Base-by-base conservation (phyloP, 2,888 invertebrate genomes). In the Dasypogon diadema region DNA sequence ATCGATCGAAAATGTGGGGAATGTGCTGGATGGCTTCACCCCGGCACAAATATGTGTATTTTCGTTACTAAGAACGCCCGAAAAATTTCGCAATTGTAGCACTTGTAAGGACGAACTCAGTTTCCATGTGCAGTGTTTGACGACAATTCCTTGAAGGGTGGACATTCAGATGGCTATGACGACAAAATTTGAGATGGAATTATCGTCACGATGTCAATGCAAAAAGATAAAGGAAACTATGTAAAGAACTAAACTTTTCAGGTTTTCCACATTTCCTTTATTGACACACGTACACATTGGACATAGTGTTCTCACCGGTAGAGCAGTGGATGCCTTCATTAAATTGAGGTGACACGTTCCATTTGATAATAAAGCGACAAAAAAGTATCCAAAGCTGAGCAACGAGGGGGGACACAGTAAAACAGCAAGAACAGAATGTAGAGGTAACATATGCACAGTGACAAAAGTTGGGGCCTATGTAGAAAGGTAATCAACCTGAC, bases 401-500 rank as follows among this genome's bases (percentile, higher is more conserved):
- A 8, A 30, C 3, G 30, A 30, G 8, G 4, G 30, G 8, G 30
- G 4, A 8, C 30, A 8, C 30, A 42, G n/a, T n/a, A 42, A 42
- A 26, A 24, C 21, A n/a, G n/a, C 10, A 5, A 26, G 24, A 24
- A 37, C 14, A 8, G 30, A 22, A 21, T 18, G n/a, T 26, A 58
- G 30, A 58, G 10, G 16, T 18, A 10, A 34, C 34, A 30, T 6
- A 30, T 6, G 10, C 6, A 37, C 18, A 21, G 18, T 21, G 60
- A 60, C 60, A 42, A 60, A 60, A 34, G 37, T n/a, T n/a, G 48
- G 22, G 42, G 42, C n/a, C 6, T 30, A 42, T 42, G n/a, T 8
- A 42, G n/a, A 42, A 46, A 65, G 65, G 65, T 65, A 65, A 65
- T 65, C 65, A 65, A 65, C 65, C 65, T 65, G 48, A 65, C 65